Evolutionary conservation across 1,140 invertebrate species (phyloP).

Genomic region (Pomacea maculata): DNA sequence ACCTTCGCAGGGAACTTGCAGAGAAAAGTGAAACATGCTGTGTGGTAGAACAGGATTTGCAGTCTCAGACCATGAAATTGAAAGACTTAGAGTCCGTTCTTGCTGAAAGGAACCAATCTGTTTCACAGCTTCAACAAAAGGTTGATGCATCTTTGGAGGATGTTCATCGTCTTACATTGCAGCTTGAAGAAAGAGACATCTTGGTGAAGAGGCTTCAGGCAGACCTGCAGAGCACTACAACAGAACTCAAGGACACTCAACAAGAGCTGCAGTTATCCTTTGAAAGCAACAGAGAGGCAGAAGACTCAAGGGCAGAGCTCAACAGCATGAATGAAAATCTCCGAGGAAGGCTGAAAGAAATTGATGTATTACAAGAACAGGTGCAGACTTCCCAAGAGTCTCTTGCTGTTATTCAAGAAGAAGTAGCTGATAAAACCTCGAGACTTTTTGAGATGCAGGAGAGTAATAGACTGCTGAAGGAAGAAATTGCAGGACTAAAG

Average conservation of each 20-base stretch:
- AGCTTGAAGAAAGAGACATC: not conserved
- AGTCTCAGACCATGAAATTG: not conserved
- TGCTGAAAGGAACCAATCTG: not conserved
- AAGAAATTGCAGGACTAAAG: conserved; percentile 19
- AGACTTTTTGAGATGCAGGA: conserved; percentile 7
- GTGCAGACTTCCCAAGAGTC: conserved; percentile 8
- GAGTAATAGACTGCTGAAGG: not conserved
- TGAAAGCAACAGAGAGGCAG: too few species aligned
- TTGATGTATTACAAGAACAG: too few species aligned
- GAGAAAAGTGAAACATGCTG: conserved; percentile 12
- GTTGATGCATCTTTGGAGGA: not conserved
- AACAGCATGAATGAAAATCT: too few species aligned
- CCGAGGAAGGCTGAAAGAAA: too few species aligned
- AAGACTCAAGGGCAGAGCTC: conserved; percentile 9
- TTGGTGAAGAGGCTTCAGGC: not conserved
- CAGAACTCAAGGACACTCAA: not conserved
- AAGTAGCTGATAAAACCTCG: not conserved
- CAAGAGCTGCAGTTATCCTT: not conserved
- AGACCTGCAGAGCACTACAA: not conserved
- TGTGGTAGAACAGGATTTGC: not conserved
- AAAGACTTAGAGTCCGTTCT: not conserved
- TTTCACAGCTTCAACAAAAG: not conserved
- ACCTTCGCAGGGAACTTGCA: not conserved
- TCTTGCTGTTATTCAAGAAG: conserved; percentile 2
- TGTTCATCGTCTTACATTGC: not conserved